phyloP scores from a whole-genome alignment of 2,113 vertebrate species.

The Trochalopteron elliotii region DNA sequence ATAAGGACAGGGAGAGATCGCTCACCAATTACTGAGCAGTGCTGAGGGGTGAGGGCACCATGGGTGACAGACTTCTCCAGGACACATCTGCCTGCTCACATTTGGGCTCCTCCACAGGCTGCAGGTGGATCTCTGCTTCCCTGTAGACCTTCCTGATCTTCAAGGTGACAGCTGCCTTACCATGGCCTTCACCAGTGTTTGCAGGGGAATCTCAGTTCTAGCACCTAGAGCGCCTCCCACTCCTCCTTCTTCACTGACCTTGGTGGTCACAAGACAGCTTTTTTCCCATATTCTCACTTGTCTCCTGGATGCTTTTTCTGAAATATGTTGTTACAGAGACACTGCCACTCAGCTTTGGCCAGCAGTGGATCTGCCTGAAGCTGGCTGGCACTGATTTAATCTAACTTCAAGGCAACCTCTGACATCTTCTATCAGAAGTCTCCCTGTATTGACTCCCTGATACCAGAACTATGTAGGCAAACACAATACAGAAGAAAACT shows the following conservation, averaged over 20 bases:
- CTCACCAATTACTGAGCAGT: accelerated
- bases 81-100: accelerated
- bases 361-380: accelerated
- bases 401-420: background rate
- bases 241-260: background rate
- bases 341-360: background rate
- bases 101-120: accelerated
- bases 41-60: background rate
- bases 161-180: background rate
- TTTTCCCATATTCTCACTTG: background rate
- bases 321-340: background rate
- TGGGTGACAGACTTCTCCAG: background rate
- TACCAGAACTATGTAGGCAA: background rate
- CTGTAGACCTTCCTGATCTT: too few relatives aligned
- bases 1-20: background rate
- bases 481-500: background rate
- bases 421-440: background rate
- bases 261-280: background rate
- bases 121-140: background rate
- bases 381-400: background rate
- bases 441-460: accelerated
- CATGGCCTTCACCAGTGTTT: background rate
- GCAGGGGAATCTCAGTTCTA: background rate
- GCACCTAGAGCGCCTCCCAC: background rate
- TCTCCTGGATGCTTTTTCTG: background rate